Evolutionary conservation across 2,113 vertebrate species (phyloP).

Genomic region (Uria aalge): DNA sequence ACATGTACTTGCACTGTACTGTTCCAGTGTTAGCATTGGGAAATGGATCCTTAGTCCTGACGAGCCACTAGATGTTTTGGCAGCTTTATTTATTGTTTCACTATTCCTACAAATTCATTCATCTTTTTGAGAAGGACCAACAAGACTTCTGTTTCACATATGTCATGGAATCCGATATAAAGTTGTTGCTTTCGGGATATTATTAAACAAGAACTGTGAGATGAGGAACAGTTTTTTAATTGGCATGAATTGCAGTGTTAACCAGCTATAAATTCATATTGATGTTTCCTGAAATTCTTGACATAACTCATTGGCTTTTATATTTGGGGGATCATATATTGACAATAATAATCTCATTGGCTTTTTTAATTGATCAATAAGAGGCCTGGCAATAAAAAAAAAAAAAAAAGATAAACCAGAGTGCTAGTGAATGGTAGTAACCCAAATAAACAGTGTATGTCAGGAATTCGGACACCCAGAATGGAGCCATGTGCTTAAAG

Average conservation of each 20-base stretch:
- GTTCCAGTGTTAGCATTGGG: not conserved
- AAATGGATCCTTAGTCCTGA: not conserved
- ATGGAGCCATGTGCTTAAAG: not conserved
- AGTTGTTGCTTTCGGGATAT: not conserved
- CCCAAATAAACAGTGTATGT: not conserved
- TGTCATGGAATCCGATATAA: not conserved
- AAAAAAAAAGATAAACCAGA: not conserved
- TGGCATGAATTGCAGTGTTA: not conserved
- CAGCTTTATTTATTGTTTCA: not conserved
- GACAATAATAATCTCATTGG: not conserved
- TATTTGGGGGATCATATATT: not conserved
- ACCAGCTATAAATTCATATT: not conserved
- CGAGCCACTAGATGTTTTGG: not conserved
- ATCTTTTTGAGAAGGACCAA: not conserved
- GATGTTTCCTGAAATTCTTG: not conserved
- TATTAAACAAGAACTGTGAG: not conserved
- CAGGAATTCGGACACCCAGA: not conserved
- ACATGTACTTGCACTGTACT: not conserved
- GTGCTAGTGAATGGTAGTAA: not conserved
- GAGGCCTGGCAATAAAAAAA: not conserved
- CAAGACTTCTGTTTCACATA: accelerated
- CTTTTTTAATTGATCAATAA: not conserved
- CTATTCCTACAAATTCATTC: not conserved
- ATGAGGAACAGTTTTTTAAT: not conserved
- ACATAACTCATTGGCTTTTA: not conserved